These are phyloP conservation scores for Enteromius anoplus DNA, from an alignment of 2,797 vertebrate genomes.

Conservation along the genomic window DNA sequence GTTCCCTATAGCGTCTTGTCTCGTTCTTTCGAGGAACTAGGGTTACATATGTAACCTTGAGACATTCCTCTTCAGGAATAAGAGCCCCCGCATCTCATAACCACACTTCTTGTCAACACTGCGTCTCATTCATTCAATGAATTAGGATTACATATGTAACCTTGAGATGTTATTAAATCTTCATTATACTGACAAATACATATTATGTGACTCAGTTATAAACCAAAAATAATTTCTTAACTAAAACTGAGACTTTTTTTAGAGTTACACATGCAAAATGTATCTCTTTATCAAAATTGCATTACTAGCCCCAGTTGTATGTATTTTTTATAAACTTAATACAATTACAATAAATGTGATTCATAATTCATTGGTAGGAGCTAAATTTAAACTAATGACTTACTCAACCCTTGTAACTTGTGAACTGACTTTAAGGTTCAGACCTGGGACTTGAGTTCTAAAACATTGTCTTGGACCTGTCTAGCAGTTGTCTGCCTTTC, in stretches of 20 bases:
- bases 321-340: conserved; percentile 31
- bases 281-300: not conserved
- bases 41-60: too few relatives aligned
- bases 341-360: conserved; percentile 18
- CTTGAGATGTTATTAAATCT: not conserved
- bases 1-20: too few relatives aligned
- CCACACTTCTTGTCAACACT: too few relatives aligned
- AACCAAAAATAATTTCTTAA: not conserved
- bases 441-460: not conserved
- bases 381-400: not conserved
- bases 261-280: not conserved
- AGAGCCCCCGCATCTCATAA: too few relatives aligned
- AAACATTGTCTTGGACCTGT: not conserved
- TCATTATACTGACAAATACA: not conserved
- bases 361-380: not conserved
- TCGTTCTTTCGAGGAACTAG: too few relatives aligned
- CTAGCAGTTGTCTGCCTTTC: not conserved
- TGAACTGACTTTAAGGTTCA: not conserved
- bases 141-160: too few relatives aligned
- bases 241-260: not conserved
- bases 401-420: not conserved
- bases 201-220: not conserved
- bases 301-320: conserved; percentile 2
- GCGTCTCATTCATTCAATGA: too few relatives aligned
- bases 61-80: too few relatives aligned